Evolutionary conservation across 1,140 invertebrate genomes (phyloP).

Genomic region (Pogonognathellus flavescens): DNA sequence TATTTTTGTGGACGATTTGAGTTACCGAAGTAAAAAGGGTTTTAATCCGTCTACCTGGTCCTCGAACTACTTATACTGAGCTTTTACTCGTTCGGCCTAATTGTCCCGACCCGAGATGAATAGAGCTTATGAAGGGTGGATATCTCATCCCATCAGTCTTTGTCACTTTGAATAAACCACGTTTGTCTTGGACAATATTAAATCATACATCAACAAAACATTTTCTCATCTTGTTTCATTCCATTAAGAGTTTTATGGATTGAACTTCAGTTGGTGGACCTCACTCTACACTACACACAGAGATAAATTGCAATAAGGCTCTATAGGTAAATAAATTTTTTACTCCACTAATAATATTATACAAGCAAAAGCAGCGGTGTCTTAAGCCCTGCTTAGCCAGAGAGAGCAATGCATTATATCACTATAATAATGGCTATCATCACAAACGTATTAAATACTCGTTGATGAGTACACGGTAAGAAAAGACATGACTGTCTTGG

Average conservation of each 20-base stretch:
- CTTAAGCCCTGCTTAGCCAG: background rate
- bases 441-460: constrained; percentile 54
- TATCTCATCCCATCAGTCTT: constrained; percentile 65
- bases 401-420: background rate
- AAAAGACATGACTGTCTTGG: background rate
- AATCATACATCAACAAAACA: constrained; percentile 59
- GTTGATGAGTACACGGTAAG: constrained; percentile 21
- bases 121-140: constrained; percentile 55
- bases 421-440: constrained; percentile 56
- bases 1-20: no score
- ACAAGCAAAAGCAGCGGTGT: background rate
- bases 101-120: no score
- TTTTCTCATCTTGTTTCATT: constrained; percentile 4
- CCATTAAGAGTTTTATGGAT: background rate
- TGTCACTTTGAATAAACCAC: constrained; percentile 66
- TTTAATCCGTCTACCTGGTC: no score
- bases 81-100: no score
- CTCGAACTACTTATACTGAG: no score
- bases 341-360: no score
- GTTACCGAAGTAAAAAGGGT: no score
- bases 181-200: constrained; percentile 66
- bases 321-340: no score
- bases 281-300: background rate
- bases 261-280: background rate
- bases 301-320: background rate